Percentiles rank a stretch among this genome's conserved stretches.
Conservation (phyloP, 2,797 vertebrate genomes). For the Melanogrammus aeglefinus region DNA sequence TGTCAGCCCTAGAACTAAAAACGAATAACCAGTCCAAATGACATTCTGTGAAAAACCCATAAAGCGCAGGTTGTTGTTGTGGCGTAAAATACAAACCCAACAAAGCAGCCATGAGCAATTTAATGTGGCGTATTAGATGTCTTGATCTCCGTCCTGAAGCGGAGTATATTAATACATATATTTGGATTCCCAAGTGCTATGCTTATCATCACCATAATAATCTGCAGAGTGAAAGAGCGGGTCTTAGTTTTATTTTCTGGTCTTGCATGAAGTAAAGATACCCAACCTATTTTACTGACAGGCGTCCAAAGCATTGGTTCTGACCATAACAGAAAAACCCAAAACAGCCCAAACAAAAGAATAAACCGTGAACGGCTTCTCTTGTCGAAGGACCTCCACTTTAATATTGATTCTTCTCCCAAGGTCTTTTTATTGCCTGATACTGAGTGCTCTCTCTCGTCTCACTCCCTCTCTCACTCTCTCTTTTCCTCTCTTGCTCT, state of each 20-base stretch:
- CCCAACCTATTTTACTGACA: background rate
- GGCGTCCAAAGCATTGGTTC: background rate
- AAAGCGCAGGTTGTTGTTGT: background rate
- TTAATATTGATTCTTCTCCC: conserved; percentile 53
- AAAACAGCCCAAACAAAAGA: conserved; percentile 34
- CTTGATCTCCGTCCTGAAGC: background rate
- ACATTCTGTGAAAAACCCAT: background rate
- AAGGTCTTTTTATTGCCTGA: conserved; percentile 53
- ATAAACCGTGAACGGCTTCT: conserved; percentile 39
- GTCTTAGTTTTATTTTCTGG: background rate
- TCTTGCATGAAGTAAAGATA: background rate
- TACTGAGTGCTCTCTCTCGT: conserved; percentile 22
- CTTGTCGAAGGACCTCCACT: conserved; percentile 41
- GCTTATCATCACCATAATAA: background rate
- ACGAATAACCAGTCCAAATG: background rate
- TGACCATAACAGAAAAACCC: conserved; percentile 5
- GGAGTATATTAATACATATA: background rate
- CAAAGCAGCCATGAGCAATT: too few relatives aligned
- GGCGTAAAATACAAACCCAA: too few relatives aligned
- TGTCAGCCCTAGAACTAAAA: background rate
- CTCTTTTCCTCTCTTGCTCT: conserved; percentile 7
- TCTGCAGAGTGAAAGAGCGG: background rate
- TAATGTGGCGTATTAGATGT: background rate
- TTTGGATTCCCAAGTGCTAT: background rate
- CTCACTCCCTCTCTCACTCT: conserved; percentile 10